Evolutionary conservation across 2,888 invertebrate species (phyloP), one percentile per base, ranked within the genome.

Genomic region (Mimachlamys varia): DNA sequence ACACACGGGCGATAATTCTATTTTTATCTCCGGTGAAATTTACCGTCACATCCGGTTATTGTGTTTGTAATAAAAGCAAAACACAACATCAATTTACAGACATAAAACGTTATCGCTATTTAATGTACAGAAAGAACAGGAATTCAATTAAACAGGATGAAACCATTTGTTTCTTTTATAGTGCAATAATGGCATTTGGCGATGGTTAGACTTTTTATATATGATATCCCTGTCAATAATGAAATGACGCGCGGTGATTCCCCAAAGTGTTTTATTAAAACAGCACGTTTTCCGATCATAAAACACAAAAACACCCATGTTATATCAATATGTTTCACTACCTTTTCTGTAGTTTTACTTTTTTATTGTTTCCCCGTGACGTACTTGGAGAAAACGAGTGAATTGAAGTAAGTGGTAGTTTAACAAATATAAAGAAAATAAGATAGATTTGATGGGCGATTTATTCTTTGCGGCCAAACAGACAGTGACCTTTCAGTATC

Each of bases 21-120:
- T 76, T 76, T 76, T 76, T 76, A 76, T 76, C 76, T 76, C 13
- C 27, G 27, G 76, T 76, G 76, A 76, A 76, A 76, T 76, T 76
- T 76, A 76, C 76, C 76, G 13, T 76, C 33, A 76, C 76, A 76
- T 76, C 76, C 76, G 76, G 76, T 33, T 76, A 33, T 76, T 76
- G 76, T 76, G 76, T 76, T 5, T 27, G 15, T 33, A 76, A 76
- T 33, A 76, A 76, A 76, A 76, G 27, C 76, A 76, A 76, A 76
- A 76, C 76, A 76, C 33, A 76, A 33, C 76, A 12, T 33, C 7
- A 76, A 33, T 33, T 27, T 76, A 76, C 33, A 76, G 27, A 27
- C 27, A 33, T 33, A 33, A 76, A 76, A 12, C 33, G 19, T 76
- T 76, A 76, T 76, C 76, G 17, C 22, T 1, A 33, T 76, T 76